Conservation (phyloP, 2,797 vertebrate genomes). For the Perodicticus potto region DNA sequence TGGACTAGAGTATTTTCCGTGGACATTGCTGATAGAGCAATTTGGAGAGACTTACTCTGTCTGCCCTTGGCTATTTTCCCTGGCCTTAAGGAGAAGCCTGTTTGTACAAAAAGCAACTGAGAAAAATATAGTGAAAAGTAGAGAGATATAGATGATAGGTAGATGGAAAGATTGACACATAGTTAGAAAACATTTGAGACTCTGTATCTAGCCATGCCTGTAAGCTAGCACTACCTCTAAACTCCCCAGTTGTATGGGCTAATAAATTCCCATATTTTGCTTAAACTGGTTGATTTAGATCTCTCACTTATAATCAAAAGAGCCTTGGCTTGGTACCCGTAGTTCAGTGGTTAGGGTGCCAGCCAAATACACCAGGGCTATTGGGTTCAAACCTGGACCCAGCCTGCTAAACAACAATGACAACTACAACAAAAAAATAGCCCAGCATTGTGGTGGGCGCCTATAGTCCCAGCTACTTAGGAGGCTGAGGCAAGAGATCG, state of each 20-base stretch:
- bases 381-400: no score
- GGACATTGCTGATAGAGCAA: slow-evolving; percentile 23
- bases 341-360: no score
- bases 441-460: no score
- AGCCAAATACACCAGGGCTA: no score
- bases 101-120: slow-evolving; percentile 31
- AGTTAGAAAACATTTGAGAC: neutral
- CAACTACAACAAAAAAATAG: no score
- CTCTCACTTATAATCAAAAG: slow-evolving; percentile 17
- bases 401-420: no score
- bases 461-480: no score
- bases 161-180: neutral
- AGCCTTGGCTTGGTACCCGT: neutral
- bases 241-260: neutral
- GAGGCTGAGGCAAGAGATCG: no score
- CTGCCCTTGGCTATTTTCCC: slow-evolving; percentile 13
- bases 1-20: neutral
- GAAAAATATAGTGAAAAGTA: slow-evolving; percentile 1
- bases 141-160: neutral
- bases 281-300: slow-evolving; percentile 46
- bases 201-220: neutral
- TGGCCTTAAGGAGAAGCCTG: slow-evolving; percentile 19
- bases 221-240: slow-evolving; percentile 9
- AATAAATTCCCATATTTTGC: slow-evolving; percentile 3
- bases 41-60: slow-evolving; percentile 4